Conservation (phyloP, 2,888 invertebrate genomes). For the Euproctis similis region DNA sequence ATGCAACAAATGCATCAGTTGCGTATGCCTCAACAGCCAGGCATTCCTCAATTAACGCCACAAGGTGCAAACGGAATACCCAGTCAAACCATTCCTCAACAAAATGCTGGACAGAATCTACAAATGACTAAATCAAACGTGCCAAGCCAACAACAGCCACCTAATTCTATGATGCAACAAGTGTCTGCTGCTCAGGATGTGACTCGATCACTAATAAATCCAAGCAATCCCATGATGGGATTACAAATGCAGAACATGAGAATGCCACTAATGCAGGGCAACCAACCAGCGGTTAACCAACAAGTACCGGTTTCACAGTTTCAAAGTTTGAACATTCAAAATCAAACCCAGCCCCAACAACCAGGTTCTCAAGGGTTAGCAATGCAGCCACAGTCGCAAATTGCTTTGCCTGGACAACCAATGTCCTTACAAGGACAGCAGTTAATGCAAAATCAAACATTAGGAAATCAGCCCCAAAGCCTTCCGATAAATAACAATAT, state of each 20-base stretch:
- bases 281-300: conserved; percentile 38
- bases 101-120: conserved; percentile 40
- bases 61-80: conserved; percentile 41
- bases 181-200: conserved; percentile 45
- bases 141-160: conserved; percentile 38
- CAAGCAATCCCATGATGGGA: conserved; percentile 47
- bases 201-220: conserved; percentile 41
- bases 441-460: conserved; percentile 18
- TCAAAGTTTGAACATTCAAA: conserved; percentile 40
- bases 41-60: conserved; percentile 47
- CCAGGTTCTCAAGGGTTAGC: conserved; percentile 35
- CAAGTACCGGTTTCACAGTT: conserved; percentile 49
- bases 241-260: conserved; percentile 65
- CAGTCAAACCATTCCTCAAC: conserved; percentile 35
- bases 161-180: conserved; percentile 46
- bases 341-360: conserved; percentile 39
- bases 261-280: conserved; percentile 53
- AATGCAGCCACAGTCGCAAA: conserved; percentile 36
- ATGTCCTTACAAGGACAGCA: conserved; percentile 38
- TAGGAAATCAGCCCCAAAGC: conserved; percentile 31
- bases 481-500: conserved; percentile 38
- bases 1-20: conserved; percentile 66
- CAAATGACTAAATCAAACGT: conserved; percentile 42
- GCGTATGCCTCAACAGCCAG: conserved; percentile 51
- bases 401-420: conserved; percentile 37